Evolutionary conservation across 2,888 invertebrate genomes (phyloP), one percentile per base, ranked within the genome.

Genomic region (Cryptus viduatorius): DNA sequence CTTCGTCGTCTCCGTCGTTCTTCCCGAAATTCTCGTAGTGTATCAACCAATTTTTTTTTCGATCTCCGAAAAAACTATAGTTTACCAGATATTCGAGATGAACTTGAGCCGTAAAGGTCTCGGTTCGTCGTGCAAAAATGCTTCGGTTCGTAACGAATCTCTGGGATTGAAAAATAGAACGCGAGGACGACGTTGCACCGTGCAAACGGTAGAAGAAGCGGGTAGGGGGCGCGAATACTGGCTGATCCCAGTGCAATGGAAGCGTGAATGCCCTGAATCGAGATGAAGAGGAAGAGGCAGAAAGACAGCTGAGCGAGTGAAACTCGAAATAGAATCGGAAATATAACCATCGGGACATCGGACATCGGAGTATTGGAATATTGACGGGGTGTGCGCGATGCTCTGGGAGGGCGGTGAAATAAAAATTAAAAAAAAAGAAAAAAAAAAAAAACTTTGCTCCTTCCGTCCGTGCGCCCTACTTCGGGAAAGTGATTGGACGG

Each of bases 251-350:
- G 48, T 29, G 68, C 77, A 48, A 67, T 71, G 77, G 37, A 67
- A 77, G 56, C 64, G 44, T 16, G 56, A 71, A 77, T 76, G 77
- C 59, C 37, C 71, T 77, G 56, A 71, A 71, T 65, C 65, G 71
- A 77, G 46, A 77, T 53, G 65, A 59, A 71, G 72, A 77, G 82
- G 71, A 71, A 77, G 76, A 71, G 77, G 44, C 71, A 65, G 82
- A 77, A 71, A 71, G 82, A 82, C 77, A 44, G 67, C 72, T 72
- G 71, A 69, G 76, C 75, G 69, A 56, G 78, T 77, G 71, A 48
- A 72, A 82, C 82, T 82, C 72, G 67, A 82, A 82, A 82, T 82
- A 82, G 82, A 77, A 71, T 81, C 75, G 61, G 48, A 81, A 67
- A 73, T 50, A 77, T 65, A 75, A 16, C 48, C 31, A 67, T 67